A percentile compares a stretch with the other conserved stretches of the same genome.
These are phyloP conservation scores for Mustela lutreola DNA, from an alignment of 2,113 vertebrate genomes.

Conservation along the genomic window DNA sequence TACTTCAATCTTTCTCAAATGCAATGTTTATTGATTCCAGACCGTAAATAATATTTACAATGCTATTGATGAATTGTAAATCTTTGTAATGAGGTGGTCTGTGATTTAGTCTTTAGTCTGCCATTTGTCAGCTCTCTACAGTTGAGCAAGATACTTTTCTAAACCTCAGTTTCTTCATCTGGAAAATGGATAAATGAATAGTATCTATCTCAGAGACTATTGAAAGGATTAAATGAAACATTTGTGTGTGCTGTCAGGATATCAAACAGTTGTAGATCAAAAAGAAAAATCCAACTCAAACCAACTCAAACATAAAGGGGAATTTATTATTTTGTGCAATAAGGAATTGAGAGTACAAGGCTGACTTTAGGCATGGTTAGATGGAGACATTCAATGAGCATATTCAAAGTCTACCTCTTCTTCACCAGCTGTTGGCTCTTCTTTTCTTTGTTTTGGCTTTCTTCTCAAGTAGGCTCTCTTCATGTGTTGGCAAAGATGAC, in stretches of 20 bases:
- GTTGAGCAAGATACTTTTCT: background rate
- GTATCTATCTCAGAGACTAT: background rate
- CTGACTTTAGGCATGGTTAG: background rate
- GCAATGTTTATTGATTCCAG: background rate
- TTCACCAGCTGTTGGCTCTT: background rate
- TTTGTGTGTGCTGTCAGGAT: background rate
- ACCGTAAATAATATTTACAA: background rate
- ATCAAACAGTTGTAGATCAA: background rate
- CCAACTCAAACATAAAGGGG: background rate
- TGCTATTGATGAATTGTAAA: slow-evolving; percentile 5
- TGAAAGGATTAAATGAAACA: slow-evolving; percentile 25
- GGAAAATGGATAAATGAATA: background rate
- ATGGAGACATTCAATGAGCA: background rate
- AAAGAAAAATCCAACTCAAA: slow-evolving; percentile 30
- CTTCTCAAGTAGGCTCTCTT: slow-evolving; percentile 12
- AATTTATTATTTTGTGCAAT: background rate
- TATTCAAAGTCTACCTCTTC: slow-evolving; percentile 25
- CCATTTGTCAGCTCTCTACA: background rate
- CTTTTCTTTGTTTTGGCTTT: slow-evolving; percentile 48
- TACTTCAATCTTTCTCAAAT: slow-evolving; percentile 27
- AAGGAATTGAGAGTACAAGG: background rate
- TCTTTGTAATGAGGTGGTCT: slow-evolving; percentile 17
- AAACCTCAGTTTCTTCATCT: slow-evolving; percentile 48
- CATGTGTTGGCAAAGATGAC: background rate
- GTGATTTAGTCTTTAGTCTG: background rate